Base-by-base conservation (phyloP, 2,797 vertebrate species). In the Acanthurus lineatus region DNA sequence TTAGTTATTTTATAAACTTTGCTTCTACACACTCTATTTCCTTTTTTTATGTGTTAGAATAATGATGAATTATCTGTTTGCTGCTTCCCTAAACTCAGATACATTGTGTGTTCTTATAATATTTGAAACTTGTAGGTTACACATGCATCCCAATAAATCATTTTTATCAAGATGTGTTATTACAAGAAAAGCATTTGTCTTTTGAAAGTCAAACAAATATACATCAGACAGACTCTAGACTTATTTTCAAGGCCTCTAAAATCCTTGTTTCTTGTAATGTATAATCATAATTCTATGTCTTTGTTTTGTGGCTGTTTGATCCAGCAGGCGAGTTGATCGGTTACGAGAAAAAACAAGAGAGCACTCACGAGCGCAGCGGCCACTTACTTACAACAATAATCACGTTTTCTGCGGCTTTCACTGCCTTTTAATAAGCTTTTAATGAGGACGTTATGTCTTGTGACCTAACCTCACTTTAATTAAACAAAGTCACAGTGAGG, bases 71-170 rank as follows among this genome's bases (percentile, higher is more conserved):
- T 86, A 88, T 88, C 68, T 66, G 51, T 51, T 87, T 53, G 11
- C 38, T 68, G 49, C 81, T 82, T 86, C 73, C 74, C 61, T 87
- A 85, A 90, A 91, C 88, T 79, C 77, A 49, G 82, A 77, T 94
- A 92, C 92, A 90, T 90, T 89, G 92, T 93, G 90, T 87, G 60
- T 56, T 69, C 77, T 65, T 19, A 42, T 73, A 76, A 87, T 88
- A 90, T 93, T 94, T 92, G 79, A 91, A 91, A 91, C 77, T 42
- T 89, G 85, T 91, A 90, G 88, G 85, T 87, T 85, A 84, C 35
- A 48, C 82, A 86, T 85, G 86, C 84, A 81, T 82, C 68, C 85
- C 86, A 91, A 95, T 94, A 94, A 94, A 94, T 94, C 87, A 94
- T 91, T 85, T 88, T 92, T 93, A 94, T 95, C 92, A 3, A 66